Conservation (phyloP, 2,888 invertebrate species). For the Apamea epomidion region DNA sequence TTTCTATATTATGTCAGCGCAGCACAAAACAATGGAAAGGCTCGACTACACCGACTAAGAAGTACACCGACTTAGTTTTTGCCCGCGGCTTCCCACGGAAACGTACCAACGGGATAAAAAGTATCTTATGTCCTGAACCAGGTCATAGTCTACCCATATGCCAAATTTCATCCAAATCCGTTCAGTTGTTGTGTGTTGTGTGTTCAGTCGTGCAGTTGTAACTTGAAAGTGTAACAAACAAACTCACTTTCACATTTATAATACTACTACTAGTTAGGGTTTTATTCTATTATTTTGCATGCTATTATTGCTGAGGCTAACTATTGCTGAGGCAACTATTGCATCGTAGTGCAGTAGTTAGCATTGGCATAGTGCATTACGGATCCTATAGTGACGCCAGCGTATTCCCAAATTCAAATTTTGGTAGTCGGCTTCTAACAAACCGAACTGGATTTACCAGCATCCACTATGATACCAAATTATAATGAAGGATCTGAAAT, state of each 20-base stretch:
- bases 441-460: background rate
- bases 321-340: too few species aligned
- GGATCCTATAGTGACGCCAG: background rate
- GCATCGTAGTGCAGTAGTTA: background rate
- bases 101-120: background rate
- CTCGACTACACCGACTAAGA: background rate
- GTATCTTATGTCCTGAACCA: background rate
- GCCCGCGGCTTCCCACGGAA: background rate
- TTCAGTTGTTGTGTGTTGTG: too few species aligned
- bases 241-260: background rate
- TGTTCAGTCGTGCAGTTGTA: too few species aligned
- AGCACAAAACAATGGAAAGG: background rate
- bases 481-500: background rate
- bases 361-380: background rate
- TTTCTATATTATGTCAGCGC: background rate
- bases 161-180: background rate
- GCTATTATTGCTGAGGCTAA: background rate
- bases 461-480: background rate
- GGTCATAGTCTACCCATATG: background rate
- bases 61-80: background rate
- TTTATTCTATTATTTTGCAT: too few species aligned
- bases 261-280: background rate
- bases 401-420: background rate
- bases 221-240: background rate
- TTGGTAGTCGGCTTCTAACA: background rate